Percentiles rank a stretch among this genome's conserved stretches.
These are phyloP conservation scores for Tyria jacobaeae DNA, from an alignment of 2,888 invertebrate genomes.

Conservation along the genomic window DNA sequence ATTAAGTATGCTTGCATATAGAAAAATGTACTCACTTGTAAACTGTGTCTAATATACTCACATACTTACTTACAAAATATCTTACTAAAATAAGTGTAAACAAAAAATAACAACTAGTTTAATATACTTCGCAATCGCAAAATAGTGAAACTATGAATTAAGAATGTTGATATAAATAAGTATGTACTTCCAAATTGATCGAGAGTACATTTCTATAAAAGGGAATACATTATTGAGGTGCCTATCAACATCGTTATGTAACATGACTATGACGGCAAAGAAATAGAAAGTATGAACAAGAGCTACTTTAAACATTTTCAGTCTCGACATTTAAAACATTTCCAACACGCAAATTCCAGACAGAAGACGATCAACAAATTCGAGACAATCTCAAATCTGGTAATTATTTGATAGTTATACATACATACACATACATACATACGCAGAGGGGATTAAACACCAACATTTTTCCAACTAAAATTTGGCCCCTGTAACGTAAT, in stretches of 20 bases:
- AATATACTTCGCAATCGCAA: no score
- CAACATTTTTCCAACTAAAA: no score
- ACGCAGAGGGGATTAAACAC: no score
- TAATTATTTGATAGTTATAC: no score
- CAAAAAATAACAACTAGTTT: no score
- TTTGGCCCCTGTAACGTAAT: no score
- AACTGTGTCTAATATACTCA: not conserved
- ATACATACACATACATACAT: no score
- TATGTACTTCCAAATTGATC: not conserved
- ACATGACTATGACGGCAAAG: constrained; percentile 54
- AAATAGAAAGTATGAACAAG: constrained; percentile 69
- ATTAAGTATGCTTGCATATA: constrained; percentile 3
- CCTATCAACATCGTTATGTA: constrained; percentile 52
- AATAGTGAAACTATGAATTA: not conserved
- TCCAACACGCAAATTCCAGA: constrained; percentile 59
- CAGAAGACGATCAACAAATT: not conserved
- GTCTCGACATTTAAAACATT: no score
- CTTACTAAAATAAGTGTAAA: no score
- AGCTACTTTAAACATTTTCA: constrained; percentile 61
- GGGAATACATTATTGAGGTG: constrained; percentile 54
- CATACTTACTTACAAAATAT: not conserved
- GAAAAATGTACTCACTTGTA: constrained; percentile 1
- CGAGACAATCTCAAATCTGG: not conserved
- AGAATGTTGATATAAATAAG: not conserved
- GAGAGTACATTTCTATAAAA: constrained; percentile 24